phyloP scores from a whole-genome alignment of 2,888 invertebrate species.

The Microplitis manilae region DNA sequence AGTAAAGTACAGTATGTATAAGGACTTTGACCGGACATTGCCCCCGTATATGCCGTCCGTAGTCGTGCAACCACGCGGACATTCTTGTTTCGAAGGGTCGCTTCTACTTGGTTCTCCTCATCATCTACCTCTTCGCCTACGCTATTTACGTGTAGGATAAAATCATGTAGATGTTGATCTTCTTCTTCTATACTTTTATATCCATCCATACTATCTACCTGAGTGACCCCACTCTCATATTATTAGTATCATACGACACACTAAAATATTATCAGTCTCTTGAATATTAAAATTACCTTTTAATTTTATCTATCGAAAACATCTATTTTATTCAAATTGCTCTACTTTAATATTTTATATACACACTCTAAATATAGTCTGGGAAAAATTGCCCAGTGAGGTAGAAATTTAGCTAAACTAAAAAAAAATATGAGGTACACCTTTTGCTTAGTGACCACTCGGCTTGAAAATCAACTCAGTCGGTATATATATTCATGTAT shows the following conservation, averaged over 20 bases:
- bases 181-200: no score
- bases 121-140: constrained; percentile 29
- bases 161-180: no score
- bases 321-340: not conserved
- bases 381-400: constrained; percentile 21
- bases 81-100: constrained; percentile 52
- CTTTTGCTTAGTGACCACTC: constrained; percentile 22
- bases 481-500: constrained; percentile 29
- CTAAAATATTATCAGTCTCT: no score
- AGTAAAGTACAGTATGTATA: constrained; percentile 44
- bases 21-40: constrained; percentile 72
- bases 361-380: not conserved
- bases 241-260: not conserved
- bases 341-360: constrained; percentile 18
- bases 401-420: constrained; percentile 26
- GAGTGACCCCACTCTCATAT: not conserved
- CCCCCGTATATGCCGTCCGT: constrained; percentile 53
- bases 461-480: constrained; percentile 36
- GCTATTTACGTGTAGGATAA: constrained; percentile 5
- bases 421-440: constrained; percentile 5
- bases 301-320: not conserved
- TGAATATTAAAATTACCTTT: not conserved
- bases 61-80: constrained; percentile 50
- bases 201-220: not conserved
- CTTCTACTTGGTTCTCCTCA: constrained; percentile 40